Percentiles rank a stretch among this genome's conserved stretches.
phyloP scores from a whole-genome alignment of 2,888 invertebrate species.

The Nomada ruficornis region DNA sequence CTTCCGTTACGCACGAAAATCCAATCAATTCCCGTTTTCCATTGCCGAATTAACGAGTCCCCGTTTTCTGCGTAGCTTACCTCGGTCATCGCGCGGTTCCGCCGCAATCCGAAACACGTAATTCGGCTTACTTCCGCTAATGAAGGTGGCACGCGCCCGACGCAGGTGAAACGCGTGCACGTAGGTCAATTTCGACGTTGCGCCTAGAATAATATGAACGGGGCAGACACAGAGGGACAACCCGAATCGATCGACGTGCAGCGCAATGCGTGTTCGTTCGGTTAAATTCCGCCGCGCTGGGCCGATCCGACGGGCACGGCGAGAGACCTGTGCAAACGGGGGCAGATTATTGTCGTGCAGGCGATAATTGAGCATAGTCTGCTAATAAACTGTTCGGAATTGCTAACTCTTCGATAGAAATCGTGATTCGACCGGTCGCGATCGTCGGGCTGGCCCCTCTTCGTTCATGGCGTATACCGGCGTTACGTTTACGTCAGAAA shows the following conservation, averaged over 20 bases:
- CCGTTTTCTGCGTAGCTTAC: neutral
- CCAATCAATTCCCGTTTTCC: constrained; percentile 38
- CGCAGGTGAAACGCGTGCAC: neutral
- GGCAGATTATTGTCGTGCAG: constrained; percentile 74
- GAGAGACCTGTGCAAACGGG: constrained; percentile 57
- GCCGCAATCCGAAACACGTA: constrained; percentile 45
- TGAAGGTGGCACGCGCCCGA: constrained; percentile 49
- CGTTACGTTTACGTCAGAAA: constrained; percentile 56
- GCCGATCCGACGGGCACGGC: constrained; percentile 57
- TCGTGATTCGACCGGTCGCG: constrained; percentile 69
- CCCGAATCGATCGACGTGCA: constrained; percentile 61
- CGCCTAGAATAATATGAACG: constrained; percentile 53
- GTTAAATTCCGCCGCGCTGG: constrained; percentile 60
- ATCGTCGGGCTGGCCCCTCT: constrained; percentile 30
- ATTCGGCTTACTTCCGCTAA: constrained; percentile 69
- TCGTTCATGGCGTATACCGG: constrained; percentile 29
- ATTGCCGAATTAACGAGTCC: constrained; percentile 33
- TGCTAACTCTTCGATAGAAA: constrained; percentile 63
- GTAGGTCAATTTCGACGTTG: constrained; percentile 51
- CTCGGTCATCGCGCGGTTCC: constrained; percentile 8
- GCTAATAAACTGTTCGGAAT: constrained; percentile 75
- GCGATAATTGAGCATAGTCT: constrained; percentile 74
- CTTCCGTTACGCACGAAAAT: neutral
- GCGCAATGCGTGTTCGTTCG: constrained; percentile 64
- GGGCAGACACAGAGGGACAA: neutral